These are phyloP conservation scores for Andricus grossulariae DNA, from an alignment of 1,140 invertebrate species.

Conservation along the genomic window DNA sequence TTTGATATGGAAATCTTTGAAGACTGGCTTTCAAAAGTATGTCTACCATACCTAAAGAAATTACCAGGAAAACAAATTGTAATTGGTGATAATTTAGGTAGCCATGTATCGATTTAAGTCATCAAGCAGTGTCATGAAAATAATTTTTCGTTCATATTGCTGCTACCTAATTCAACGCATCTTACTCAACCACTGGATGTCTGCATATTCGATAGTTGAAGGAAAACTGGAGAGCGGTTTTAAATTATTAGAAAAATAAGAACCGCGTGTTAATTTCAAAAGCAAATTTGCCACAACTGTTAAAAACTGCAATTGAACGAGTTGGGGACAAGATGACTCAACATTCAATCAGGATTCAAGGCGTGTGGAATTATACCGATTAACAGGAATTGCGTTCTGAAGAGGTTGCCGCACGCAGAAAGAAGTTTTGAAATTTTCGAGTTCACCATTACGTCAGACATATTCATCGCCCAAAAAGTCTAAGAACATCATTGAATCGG, in stretches of 20 bases:
- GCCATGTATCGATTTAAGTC: conserved; percentile 1
- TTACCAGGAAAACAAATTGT: background rate
- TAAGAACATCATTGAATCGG: too few relatives aligned
- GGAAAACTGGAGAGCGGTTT: background rate
- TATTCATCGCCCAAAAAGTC: too few relatives aligned
- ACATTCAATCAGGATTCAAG: background rate
- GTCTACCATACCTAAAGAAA: background rate
- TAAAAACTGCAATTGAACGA: background rate
- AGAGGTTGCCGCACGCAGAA: too few relatives aligned
- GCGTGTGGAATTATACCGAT: too few relatives aligned
- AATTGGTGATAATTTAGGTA: conserved; percentile 18
- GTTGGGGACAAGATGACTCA: conserved; percentile 8
- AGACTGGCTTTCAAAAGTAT: background rate
- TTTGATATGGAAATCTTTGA: conserved; percentile 13
- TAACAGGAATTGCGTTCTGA: too few relatives aligned
- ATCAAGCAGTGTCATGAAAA: conserved; percentile 2
- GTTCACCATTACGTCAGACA: too few relatives aligned
- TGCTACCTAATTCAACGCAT: conserved; percentile 15
- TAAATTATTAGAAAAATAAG: background rate
- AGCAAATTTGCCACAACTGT: background rate
- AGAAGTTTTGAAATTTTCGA: too few relatives aligned
- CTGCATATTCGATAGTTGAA: conserved; percentile 1
- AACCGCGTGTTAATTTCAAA: background rate
- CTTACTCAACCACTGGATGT: conserved; percentile 21
- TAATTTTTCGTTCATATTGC: background rate